A percentile compares a stretch with the other conserved stretches of the same genome.
Conservation (phyloP, 64 coral and sea anemone species). For the Astreopora myriophthalma region DNA sequence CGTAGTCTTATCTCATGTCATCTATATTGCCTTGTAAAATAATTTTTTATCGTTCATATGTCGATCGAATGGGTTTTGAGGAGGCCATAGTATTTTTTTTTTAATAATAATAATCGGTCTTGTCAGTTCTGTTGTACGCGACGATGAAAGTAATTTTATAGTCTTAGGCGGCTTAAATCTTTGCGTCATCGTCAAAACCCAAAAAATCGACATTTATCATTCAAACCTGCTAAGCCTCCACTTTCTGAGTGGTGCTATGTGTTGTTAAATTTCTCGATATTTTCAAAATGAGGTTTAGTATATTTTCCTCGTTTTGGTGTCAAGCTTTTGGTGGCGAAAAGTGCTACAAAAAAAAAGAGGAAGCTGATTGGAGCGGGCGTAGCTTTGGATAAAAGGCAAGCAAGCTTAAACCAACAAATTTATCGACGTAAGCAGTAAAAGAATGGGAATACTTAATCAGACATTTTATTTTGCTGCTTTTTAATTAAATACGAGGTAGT, state of each 20-base stretch:
- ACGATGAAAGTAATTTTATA: neutral
- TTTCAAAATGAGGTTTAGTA: neutral
- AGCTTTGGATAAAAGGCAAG: neutral
- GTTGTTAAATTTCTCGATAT: neutral
- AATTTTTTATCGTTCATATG: neutral
- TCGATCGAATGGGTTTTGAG: neutral
- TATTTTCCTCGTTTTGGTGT: too few species aligned
- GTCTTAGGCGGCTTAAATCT: neutral
- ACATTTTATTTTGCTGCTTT: neutral
- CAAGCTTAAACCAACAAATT: neutral
- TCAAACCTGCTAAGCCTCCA: neutral
- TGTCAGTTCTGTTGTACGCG: too few species aligned
- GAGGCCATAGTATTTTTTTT: neutral
- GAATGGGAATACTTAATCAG: constrained; percentile 26
- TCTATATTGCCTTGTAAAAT: constrained; percentile 1
- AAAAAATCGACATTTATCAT: neutral
- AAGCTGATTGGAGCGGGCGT: neutral
- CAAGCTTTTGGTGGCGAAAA: too few species aligned
- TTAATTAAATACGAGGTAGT: neutral
- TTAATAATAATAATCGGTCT: too few species aligned
- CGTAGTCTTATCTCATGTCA: neutral
- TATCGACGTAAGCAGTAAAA: constrained; percentile 11
- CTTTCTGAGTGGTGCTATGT: neutral
- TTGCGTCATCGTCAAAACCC: neutral
- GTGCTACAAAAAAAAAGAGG: neutral